Evolutionary conservation across 37 sponge, comb jelly and placozoan genomes (phyloP), one percentile per base, ranked within the genome.

Genomic region (Halichondria panicea): DNA sequence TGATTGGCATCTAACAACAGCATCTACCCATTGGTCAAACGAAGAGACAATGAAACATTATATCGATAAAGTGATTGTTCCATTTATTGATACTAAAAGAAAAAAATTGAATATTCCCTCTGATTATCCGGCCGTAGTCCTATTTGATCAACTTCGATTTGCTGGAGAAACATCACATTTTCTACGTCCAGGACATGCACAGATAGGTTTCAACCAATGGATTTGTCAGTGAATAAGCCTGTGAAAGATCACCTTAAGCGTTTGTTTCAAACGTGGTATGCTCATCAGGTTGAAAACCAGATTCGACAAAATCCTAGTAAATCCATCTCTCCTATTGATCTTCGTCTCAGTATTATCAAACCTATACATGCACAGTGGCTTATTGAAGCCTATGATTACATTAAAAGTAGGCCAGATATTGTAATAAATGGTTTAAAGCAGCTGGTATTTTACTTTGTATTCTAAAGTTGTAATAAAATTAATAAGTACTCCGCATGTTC

Each of bases 21-120:
- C 39, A 34, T 65, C 71, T 7, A 81, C 71, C 66, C 82, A 81
- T 46, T 71, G 82, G 82, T 81, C 79, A 34, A 67, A 66, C 34
- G 79, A 78, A 35, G 43, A 33, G 12, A 78, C 71, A 5, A 80
- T 70, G 61, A 56, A 32, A 18, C 70, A 71, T 5, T 78, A 78
- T 34, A 43, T 76, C 34, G 66, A 76, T 3, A 76, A 61, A 43
- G 53, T 76, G 7, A 53, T 66, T 27, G 42, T 78, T 35, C 79
- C 68, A 9, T 78, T 54, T 40, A 22, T 80, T 43, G 35, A 18
- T 22, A 5, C 7, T 18, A 70, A 80, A 38, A 55, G 81, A 35
- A 50, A 36, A 25, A 40, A 37, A 34, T 31, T 78, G 68, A 66
- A 66, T 56, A 36, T 78, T 9, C 27, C 7, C n/a, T 31, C 7